Percentiles rank a stretch among this genome's conserved stretches.
Evolutionary conservation across 2,797 vertebrate genomes (phyloP).

Genomic region (Emydoidea blandingii): DNA sequence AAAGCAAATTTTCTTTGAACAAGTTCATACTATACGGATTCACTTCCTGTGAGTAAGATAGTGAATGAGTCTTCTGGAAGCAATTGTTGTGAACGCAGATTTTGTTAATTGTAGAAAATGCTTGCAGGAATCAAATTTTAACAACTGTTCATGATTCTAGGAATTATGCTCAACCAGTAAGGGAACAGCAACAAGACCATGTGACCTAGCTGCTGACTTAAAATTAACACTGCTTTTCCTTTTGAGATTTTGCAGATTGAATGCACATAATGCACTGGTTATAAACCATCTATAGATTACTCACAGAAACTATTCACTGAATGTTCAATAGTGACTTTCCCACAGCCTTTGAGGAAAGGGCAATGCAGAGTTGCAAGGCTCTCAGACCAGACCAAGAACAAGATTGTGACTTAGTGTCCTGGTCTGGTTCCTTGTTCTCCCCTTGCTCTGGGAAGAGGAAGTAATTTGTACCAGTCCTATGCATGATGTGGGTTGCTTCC

Average conservation of each 20-base stretch:
- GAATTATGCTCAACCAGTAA: not conserved
- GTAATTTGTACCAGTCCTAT: not conserved
- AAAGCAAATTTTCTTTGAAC: not conserved
- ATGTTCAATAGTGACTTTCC: not conserved
- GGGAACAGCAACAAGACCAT: too few relatives aligned
- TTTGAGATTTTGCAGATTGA: not conserved
- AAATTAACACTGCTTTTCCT: not conserved
- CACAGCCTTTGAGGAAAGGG: not conserved
- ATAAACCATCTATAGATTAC: not conserved
- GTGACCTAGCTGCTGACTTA: not conserved
- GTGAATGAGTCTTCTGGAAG: not conserved
- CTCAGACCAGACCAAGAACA: not conserved
- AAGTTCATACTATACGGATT: not conserved
- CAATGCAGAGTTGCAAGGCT: not conserved
- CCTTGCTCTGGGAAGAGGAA: not conserved
- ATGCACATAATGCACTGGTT: not conserved
- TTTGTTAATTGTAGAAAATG: too few relatives aligned
- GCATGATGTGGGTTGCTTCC: not conserved
- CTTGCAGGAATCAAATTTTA: not conserved
- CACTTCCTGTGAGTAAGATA: not conserved
- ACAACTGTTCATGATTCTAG: not conserved
- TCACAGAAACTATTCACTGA: not conserved
- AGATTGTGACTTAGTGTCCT: not conserved
- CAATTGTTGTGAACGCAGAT: too few relatives aligned
- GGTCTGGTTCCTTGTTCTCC: not conserved